Conservation (phyloP, 2,797 vertebrate species). For the Xiphorhynchus erythropygius region DNA sequence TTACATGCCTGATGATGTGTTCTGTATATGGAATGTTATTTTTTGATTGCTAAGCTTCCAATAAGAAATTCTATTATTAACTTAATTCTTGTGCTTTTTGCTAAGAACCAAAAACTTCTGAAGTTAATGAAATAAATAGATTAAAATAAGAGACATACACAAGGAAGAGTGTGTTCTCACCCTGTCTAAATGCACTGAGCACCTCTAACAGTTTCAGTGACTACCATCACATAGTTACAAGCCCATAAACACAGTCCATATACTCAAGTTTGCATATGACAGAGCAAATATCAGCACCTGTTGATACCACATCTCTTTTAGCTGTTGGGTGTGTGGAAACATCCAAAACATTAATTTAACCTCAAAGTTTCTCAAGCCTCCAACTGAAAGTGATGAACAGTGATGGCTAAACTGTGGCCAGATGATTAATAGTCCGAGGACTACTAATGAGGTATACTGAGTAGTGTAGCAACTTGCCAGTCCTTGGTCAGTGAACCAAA, state of each 20-base stretch:
- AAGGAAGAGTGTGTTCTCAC: background rate
- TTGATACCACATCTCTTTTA: background rate
- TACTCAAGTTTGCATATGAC: background rate
- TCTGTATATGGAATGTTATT: background rate
- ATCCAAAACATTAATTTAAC: background rate
- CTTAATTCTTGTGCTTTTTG: background rate
- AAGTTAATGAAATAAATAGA: background rate
- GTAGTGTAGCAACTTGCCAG: background rate
- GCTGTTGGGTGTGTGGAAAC: background rate
- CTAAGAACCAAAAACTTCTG: background rate
- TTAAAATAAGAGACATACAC: background rate
- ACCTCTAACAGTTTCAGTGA: background rate
- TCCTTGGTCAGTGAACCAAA: background rate
- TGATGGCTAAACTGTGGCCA: background rate
- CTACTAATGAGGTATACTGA: background rate
- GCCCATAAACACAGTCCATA: background rate
- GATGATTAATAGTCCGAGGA: background rate
- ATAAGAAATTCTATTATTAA: background rate
- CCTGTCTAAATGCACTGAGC: background rate
- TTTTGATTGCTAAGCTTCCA: conserved; percentile 14
- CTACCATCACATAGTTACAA: background rate
- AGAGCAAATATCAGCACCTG: background rate
- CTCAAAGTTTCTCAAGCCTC: background rate
- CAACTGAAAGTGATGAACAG: background rate
- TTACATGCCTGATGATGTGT: background rate